phyloP scores from a whole-genome alignment of 2,113 vertebrate species.

The Etheostoma cragini region DNA sequence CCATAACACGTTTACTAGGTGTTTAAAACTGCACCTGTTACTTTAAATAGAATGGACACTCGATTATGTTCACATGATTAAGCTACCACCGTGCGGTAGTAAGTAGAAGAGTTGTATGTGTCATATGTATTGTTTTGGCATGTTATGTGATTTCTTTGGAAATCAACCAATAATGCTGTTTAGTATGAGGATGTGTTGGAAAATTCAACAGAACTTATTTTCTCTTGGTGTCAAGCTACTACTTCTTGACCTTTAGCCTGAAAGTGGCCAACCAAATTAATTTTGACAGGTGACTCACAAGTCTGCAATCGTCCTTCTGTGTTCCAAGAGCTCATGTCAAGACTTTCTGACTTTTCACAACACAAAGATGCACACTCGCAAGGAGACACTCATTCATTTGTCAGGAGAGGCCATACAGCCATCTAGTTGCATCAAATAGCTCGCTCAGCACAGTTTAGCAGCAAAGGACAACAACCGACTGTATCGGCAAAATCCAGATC shows the following conservation, averaged over 20 bases:
- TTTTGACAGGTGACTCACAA: constrained; percentile 22
- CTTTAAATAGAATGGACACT: too few species aligned
- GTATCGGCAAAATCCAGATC: constrained; percentile 54
- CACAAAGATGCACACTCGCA: constrained; percentile 18
- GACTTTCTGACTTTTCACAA: constrained; percentile 52
- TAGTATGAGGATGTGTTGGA: too few species aligned
- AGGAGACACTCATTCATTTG: constrained; percentile 35
- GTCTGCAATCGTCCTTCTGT: constrained; percentile 26
- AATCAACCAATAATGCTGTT: too few species aligned
- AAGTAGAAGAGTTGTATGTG: too few species aligned
- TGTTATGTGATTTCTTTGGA: too few species aligned
- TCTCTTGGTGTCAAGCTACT: too few species aligned
- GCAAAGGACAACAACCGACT: constrained; percentile 59
- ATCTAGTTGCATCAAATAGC: constrained; percentile 54
- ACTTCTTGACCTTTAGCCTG: constrained; percentile 8
- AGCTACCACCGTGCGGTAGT: too few species aligned
- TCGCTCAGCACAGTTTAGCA: constrained; percentile 58
- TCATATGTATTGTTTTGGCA: too few species aligned
- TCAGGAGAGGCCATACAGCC: constrained; percentile 46
- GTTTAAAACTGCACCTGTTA: too few species aligned
- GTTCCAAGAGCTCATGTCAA: constrained; percentile 44
- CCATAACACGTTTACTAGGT: too few species aligned
- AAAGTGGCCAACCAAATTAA: constrained; percentile 8
- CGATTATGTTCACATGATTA: too few species aligned
- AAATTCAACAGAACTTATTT: neutral